Evolutionary conservation across 2,113 vertebrate species (phyloP).

Genomic region (Hucho hucho): DNA sequence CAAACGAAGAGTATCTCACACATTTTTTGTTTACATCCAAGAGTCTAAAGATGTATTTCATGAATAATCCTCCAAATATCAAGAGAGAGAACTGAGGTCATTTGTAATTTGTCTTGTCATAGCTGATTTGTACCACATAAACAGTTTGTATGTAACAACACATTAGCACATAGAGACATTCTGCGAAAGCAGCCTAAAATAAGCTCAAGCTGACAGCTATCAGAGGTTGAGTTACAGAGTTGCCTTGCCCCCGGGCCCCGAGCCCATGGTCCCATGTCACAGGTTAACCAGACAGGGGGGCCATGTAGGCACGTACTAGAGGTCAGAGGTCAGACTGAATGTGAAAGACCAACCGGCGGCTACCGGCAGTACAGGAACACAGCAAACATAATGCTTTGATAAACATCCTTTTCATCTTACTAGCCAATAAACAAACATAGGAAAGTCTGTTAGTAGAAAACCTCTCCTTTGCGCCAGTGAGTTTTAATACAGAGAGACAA

Average conservation of each 20-base stretch:
- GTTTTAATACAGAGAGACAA: not conserved
- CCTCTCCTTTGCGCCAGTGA: no score
- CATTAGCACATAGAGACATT: not conserved
- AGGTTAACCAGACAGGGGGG: conserved; percentile 15
- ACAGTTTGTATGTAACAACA: not conserved
- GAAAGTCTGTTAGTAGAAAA: no score
- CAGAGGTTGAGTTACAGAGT: conserved; percentile 3
- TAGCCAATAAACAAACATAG: no score
- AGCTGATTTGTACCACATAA: not conserved
- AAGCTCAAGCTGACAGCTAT: not conserved
- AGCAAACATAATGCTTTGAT: not conserved
- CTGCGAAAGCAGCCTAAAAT: not conserved
- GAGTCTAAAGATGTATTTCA: not conserved
- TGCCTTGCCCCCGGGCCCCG: not conserved
- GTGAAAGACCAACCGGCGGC: no score
- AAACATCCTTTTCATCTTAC: not conserved
- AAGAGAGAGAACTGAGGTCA: not conserved
- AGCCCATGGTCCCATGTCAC: not conserved
- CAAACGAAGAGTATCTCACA: not conserved
- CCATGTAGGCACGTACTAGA: not conserved
- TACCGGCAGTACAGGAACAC: not conserved
- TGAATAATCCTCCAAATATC: not conserved
- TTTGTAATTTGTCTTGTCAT: not conserved
- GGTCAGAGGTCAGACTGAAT: conserved; percentile 18
- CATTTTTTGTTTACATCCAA: not conserved